These are phyloP conservation scores for Otis tarda DNA, from an alignment of 2,113 vertebrate genomes.

Conservation along the genomic window DNA sequence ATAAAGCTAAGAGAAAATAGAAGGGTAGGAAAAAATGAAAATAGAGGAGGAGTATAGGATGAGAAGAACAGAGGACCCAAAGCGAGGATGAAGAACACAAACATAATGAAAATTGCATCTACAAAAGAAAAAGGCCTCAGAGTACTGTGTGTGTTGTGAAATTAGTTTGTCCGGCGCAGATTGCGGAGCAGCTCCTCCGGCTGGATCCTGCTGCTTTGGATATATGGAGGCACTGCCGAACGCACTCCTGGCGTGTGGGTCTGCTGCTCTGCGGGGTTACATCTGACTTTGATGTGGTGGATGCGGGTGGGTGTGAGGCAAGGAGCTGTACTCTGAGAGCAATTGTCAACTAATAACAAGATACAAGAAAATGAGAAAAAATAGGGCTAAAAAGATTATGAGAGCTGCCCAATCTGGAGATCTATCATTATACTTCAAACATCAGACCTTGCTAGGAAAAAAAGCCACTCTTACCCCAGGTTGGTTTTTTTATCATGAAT, in stretches of 20 bases:
- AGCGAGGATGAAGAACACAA: background rate
- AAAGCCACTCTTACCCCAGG: background rate
- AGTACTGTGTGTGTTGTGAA: background rate
- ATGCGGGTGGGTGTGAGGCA: background rate
- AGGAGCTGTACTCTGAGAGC: background rate
- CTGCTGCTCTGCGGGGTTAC: background rate
- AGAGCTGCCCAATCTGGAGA: background rate
- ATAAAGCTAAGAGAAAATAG: background rate
- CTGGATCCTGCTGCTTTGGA: background rate
- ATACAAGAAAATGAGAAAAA: background rate
- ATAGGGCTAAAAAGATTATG: background rate
- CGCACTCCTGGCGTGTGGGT: background rate
- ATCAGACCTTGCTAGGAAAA: background rate
- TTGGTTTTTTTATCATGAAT: background rate
- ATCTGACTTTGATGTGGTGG: slow-evolving; percentile 17
- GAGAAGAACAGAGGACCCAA: background rate
- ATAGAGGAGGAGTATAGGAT: background rate
- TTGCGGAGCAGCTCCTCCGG: background rate
- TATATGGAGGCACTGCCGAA: background rate
- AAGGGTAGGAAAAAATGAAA: background rate
- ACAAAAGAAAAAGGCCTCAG: background rate
- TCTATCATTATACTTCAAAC: slow-evolving; percentile 5
- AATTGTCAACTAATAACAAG: background rate
- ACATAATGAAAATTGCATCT: background rate
- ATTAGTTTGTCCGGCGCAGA: background rate